Evolutionary conservation across 2,888 invertebrate species (phyloP).

Genomic region (Petrolisthes cinctipes): DNA sequence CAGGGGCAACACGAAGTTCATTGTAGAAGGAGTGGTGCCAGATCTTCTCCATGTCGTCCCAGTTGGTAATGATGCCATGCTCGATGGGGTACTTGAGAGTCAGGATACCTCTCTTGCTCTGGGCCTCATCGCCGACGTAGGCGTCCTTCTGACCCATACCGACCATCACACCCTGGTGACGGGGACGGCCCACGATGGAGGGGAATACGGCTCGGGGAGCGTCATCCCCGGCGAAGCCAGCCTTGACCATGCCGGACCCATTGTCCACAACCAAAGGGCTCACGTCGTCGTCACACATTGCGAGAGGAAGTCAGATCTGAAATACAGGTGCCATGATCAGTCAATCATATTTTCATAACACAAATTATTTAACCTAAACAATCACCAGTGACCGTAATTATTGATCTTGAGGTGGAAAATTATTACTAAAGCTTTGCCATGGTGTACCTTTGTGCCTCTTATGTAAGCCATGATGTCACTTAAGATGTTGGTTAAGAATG

Average conservation of each 20-base stretch:
- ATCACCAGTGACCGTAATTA: no score
- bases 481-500: no score
- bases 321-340: neutral
- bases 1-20: conserved; percentile 94
- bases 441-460: no score
- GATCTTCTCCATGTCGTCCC: conserved; percentile 99
- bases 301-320: conserved; percentile 18
- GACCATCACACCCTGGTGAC: conserved; percentile 66
- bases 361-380: no score
- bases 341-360: no score
- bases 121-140: conserved; percentile 65
- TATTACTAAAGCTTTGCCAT: no score
- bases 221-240: conserved; percentile 34
- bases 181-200: conserved; percentile 14
- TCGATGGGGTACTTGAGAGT: conserved; percentile 74
- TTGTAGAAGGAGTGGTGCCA: conserved; percentile 99
- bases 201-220: no score
- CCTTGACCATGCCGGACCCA: conserved; percentile 62
- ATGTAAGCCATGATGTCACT: no score
- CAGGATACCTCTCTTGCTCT: conserved; percentile 85
- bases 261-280: conserved; percentile 83
- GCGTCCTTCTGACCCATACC: conserved; percentile 66
- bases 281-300: conserved; percentile 47
- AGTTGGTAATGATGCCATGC: conserved; percentile 82
- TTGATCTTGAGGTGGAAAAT: no score